Percentiles rank a stretch among this genome's conserved stretches.
Conservation (phyloP, 1,140 invertebrate genomes). For the Protaetia brevitarsis region DNA sequence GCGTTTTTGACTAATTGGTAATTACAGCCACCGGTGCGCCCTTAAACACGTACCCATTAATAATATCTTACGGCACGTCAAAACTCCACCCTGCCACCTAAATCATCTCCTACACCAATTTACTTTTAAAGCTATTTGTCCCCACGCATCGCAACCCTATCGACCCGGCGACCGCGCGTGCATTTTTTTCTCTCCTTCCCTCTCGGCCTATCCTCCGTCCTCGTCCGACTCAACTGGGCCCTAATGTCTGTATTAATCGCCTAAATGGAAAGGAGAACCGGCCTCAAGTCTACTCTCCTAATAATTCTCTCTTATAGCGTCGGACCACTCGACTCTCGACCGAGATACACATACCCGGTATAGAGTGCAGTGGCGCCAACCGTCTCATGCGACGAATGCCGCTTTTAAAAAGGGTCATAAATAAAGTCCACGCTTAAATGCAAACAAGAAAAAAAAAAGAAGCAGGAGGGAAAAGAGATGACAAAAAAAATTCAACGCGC, state of each 20-base stretch:
- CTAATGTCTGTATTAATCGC: slow-evolving; percentile 11
- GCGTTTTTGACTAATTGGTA: neutral
- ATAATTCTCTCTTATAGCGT: slow-evolving; percentile 7
- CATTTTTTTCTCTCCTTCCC: neutral
- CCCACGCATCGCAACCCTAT: slow-evolving; percentile 7
- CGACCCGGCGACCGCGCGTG: neutral
- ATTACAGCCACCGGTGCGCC: neutral
- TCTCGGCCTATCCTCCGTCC: too few relatives aligned
- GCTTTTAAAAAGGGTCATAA: slow-evolving; percentile 11
- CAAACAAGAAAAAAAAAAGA: neutral
- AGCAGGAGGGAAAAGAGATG: neutral
- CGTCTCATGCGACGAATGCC: slow-evolving; percentile 12
- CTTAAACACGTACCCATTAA: neutral
- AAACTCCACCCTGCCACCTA: slow-evolving; percentile 7
- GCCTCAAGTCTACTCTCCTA: slow-evolving; percentile 1
- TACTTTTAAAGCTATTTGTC: slow-evolving; percentile 11
- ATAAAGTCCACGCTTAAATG: slow-evolving; percentile 5
- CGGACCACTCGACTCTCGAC: too few relatives aligned
- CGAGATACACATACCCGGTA: too few relatives aligned
- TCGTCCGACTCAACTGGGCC: neutral
- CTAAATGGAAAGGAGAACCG: neutral
- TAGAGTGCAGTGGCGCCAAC: slow-evolving; percentile 14
- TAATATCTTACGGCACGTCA: neutral
- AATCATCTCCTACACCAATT: slow-evolving; percentile 13
- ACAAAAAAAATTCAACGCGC: neutral